Base-by-base conservation (phyloP, 53 echinoderm and acorn worm genomes). In the Apostichopus leukothele region DNA sequence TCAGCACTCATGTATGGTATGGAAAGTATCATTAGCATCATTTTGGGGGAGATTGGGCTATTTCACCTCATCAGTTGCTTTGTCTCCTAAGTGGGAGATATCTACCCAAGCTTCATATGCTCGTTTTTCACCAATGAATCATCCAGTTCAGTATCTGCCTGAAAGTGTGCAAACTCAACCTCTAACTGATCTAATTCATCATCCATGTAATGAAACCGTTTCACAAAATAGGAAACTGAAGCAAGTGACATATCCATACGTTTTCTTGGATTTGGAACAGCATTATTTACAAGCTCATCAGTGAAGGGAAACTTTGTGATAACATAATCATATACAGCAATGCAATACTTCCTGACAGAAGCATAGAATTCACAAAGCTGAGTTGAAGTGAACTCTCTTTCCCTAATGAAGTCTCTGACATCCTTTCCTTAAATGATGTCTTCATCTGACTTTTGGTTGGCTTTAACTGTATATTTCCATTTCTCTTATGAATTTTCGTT, bases 261-360 rank as follows among this genome's bases (percentile, higher is more conserved):
- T 19, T 92, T 87, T 13, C 67, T 86, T 10, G 51, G 19, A 86
- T 92, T 80, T 50, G 94, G 89, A 50, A 94, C 92, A 80, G 94
- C 92, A 94, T 92, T 91, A 57, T 21, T 21, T 67, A 94, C 86
- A 25, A 88, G 76, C 50, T 91, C 91, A 90, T 90, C 89, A 85
- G 67, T 50, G 61, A 94, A 51, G 88, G 88, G 90, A 51, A 94
- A 94, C 51, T 76, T 91, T 20, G 78, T 81, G 71, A 91, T 88
- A 19, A 93, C 80, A 63, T 93, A 88, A 76, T 93, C 90, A 88
- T 89, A 93, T 50, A 90, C 93, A 59, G 90, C 60, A 50, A 54
- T 84, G 66, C 78, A 93, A 50, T 93, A 93, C 88, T 91, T 88
- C 79, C 90, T 90, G 4, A 93, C 93, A 75, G 90, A 88, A 27